Percentiles rank a stretch among this genome's conserved stretches.
phyloP scores from a whole-genome alignment of 2,888 invertebrate genomes.

The Zaprionus obscuricornis region DNA sequence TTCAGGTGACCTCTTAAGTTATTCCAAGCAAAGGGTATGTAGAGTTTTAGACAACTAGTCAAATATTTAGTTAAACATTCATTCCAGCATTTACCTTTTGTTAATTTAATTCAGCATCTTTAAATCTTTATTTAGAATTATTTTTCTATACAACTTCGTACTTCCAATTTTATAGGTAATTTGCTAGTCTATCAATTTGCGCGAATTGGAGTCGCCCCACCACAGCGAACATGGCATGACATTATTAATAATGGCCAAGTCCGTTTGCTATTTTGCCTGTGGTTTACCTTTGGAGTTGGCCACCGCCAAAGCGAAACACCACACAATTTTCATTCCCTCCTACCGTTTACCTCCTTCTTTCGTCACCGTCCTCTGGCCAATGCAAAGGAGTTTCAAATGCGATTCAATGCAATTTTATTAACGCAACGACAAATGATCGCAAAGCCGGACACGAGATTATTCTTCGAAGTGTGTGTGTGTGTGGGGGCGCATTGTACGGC shows the following conservation, averaged over 20 bases:
- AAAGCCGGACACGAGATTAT: conserved; percentile 42
- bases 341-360: not conserved
- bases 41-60: too few relatives aligned
- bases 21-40: conserved; percentile 2
- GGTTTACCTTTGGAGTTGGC: conserved; percentile 52
- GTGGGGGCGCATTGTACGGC: conserved; percentile 45
- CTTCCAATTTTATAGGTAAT: conserved; percentile 24
- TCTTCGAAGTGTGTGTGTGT: conserved; percentile 6
- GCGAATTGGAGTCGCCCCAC: conserved; percentile 29
- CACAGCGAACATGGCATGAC: conserved; percentile 54
- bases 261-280: conserved; percentile 33
- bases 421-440: conserved; percentile 79
- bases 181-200: conserved; percentile 3
- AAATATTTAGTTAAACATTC: too few relatives aligned
- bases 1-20: conserved; percentile 67
- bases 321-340: conserved; percentile 26
- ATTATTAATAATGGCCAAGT: conserved; percentile 69
- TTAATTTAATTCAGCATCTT: too few relatives aligned
- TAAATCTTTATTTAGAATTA: too few relatives aligned
- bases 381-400: conserved; percentile 81
- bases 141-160: too few relatives aligned
- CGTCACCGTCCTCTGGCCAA: not conserved
- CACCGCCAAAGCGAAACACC: conserved; percentile 67
- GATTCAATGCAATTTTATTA: conserved; percentile 82
- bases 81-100: too few relatives aligned